Evolutionary conservation across 2,113 vertebrate genomes (phyloP), one percentile per base, ranked within the genome.

Genomic region (Grus americana): DNA sequence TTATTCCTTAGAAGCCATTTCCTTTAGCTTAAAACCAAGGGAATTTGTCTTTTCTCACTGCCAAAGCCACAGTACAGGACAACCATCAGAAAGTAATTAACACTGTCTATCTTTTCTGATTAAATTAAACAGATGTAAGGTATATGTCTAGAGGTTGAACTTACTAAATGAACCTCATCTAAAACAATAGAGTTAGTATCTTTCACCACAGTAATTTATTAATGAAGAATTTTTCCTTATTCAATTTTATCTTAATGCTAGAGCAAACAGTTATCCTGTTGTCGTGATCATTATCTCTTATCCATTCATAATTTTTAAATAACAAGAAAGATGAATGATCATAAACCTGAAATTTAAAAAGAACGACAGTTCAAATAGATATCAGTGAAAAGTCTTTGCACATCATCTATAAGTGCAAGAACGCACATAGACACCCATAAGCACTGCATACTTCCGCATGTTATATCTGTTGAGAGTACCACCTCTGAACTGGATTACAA

Each of bases 51-150:
- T 95, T 96, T 95, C 91, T 96, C 65, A 55, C 88, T 82, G 40
- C 97, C 97, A 97, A 96, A 97, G 78, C 96, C 94, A 90, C 92
- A 94, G 90, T 92, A 83, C 81, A 63, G 92, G 96, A 78, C 58
- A 81, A 68, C 73, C 98, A 96, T 91, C 90, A 96, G 97, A 97
- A 92, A 96, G 89, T 96, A 92, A 95, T 98, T 97, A 97, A 91
- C 90, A 38, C 73, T 46, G 88, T 95, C 94, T 96, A 88, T 95
- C 92, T 94, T 86, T 86, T 78, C 79, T 88, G 85, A 93, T 95
- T 97, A 94, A 94, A 88, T 93, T 92, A 89, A 96, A 80, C 86
- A 92, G 84, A 87, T 92, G 75, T 93, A 94, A 96, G 92, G 81
- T 95, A 86, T 91, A 70, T 50, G 79, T 83, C 93, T 90, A 62